These are phyloP conservation scores for Lasioglossum oenotherae DNA, from an alignment of 2,888 invertebrate genomes.

Conservation along the genomic window DNA sequence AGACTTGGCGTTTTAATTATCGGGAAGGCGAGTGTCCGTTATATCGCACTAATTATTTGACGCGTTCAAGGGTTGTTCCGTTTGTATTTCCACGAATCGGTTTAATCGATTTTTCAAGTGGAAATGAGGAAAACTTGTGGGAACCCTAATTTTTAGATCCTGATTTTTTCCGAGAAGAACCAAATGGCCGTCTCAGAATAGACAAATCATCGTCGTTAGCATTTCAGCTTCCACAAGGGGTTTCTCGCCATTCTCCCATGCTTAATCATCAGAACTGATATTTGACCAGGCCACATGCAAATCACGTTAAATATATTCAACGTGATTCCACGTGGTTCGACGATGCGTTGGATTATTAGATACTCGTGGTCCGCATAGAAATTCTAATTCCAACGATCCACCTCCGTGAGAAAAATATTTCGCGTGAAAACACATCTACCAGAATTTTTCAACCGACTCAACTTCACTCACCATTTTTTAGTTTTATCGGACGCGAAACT, in stretches of 20 bases:
- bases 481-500: neutral
- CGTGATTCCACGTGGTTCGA: neutral
- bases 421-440: neutral
- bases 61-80: neutral
- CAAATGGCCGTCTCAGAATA: neutral
- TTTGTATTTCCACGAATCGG: neutral
- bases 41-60: neutral
- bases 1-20: neutral
- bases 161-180: neutral
- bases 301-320: constrained; percentile 4
- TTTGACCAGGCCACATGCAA: neutral
- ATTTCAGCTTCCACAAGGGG: neutral
- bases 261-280: neutral
- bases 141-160: too few relatives aligned
- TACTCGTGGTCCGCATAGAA: neutral
- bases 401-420: neutral
- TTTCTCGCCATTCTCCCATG: neutral
- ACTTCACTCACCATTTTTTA: neutral
- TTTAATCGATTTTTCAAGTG: neutral
- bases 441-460: neutral
- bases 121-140: neutral
- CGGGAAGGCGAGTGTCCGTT: neutral
- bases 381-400: neutral
- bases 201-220: neutral
- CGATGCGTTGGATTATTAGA: neutral